Conservation (phyloP, 2,113 vertebrate species). For the Carlito syrichta region DNA sequence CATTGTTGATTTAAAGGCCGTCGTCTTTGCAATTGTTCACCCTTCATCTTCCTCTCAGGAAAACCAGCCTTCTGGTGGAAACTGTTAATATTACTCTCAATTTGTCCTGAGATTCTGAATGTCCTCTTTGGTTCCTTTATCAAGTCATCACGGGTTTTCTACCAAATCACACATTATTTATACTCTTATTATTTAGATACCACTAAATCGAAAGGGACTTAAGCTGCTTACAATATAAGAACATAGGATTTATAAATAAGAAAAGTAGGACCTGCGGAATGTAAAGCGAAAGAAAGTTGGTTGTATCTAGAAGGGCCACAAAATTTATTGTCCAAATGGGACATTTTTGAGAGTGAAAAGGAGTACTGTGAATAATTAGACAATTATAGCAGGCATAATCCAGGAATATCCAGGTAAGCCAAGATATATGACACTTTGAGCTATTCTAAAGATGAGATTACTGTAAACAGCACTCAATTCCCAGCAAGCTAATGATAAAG, state of each 20-base stretch:
- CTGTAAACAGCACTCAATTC: neutral
- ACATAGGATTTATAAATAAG: neutral
- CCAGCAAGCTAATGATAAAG: neutral
- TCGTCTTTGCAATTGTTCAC: neutral
- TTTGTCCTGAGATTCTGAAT: neutral
- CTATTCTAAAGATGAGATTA: neutral
- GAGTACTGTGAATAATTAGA: neutral
- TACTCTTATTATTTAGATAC: neutral
- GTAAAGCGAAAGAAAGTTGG: neutral
- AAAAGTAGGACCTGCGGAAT: neutral
- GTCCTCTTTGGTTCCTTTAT: neutral
- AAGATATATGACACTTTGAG: neutral
- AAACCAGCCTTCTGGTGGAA: rapidly evolving
- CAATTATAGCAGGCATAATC: neutral
- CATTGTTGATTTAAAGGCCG: neutral
- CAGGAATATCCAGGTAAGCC: neutral
- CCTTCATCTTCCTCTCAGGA: neutral
- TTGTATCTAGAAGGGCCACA: neutral
- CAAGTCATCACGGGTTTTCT: neutral
- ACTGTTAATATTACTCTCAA: neutral
- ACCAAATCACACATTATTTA: neutral
- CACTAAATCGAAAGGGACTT: neutral
- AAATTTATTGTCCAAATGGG: neutral
- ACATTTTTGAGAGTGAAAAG: neutral
- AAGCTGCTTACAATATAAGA: neutral